A percentile compares a stretch with the other conserved stretches of the same genome.
phyloP scores from a whole-genome alignment of 2,113 vertebrate genomes.

The Loxodonta africana region DNA sequence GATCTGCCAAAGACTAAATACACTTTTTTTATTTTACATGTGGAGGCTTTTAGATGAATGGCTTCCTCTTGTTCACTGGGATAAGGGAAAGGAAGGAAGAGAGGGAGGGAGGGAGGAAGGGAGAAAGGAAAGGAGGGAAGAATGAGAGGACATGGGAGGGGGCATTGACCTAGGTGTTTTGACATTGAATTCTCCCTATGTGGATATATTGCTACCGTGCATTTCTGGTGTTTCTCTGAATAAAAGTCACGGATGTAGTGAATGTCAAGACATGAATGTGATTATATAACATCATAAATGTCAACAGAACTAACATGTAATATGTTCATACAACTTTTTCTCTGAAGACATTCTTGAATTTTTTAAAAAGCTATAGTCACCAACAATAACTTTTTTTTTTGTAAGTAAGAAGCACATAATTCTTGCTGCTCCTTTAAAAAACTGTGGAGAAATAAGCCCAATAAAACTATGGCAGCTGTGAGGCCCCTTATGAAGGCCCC shows the following conservation, averaged over 20 bases:
- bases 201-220: background rate
- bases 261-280: background rate
- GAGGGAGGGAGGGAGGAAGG: background rate
- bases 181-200: background rate
- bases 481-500: background rate
- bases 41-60: conserved; percentile 12
- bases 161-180: background rate
- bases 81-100: background rate
- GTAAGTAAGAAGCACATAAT: background rate
- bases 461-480: background rate
- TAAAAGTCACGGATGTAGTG: background rate
- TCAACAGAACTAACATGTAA: background rate
- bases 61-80: background rate
- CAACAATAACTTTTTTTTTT: background rate
- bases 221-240: conserved; percentile 31
- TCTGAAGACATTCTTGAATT: background rate
- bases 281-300: background rate
- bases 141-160: background rate
- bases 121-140: background rate
- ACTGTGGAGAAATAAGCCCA: background rate
- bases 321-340: background rate
- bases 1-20: background rate
- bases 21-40: background rate
- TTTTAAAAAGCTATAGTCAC: background rate
- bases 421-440: conserved; percentile 5